Evolutionary conservation across 2,113 vertebrate species (phyloP).

Genomic region (Lagopus muta): DNA sequence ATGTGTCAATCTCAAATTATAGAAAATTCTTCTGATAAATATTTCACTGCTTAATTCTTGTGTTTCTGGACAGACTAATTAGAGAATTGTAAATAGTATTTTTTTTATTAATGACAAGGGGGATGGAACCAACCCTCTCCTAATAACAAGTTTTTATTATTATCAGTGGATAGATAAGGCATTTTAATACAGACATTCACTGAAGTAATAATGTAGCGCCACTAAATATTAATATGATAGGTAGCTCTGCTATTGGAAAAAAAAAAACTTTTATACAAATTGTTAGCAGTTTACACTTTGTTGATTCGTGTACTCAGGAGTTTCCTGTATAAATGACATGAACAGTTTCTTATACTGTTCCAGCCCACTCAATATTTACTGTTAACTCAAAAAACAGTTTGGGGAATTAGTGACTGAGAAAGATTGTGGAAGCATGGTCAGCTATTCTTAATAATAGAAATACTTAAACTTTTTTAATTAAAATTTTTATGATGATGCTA

Average conservation of each 20-base stretch:
- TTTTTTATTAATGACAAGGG: neutral
- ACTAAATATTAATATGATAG: neutral
- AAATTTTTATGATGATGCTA: neutral
- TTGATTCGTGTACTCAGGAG: neutral
- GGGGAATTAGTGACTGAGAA: neutral
- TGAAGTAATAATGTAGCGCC: neutral
- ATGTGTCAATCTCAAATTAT: neutral
- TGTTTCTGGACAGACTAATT: neutral
- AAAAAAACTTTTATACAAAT: neutral
- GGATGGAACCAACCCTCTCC: neutral
- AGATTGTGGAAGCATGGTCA: neutral
- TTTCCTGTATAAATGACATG: neutral
- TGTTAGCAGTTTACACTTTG: neutral
- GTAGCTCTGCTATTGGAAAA: neutral
- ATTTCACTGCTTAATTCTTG: constrained; percentile 14
- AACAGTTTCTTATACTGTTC: neutral
- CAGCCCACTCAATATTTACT: neutral
- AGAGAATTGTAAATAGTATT: neutral
- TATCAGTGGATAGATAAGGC: neutral
- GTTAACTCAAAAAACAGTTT: neutral
- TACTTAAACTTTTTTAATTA: neutral
- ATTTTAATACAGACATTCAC: neutral
- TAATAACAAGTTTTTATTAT: neutral
- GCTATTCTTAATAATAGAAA: neutral
- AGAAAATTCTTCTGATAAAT: constrained; percentile 29